Evolutionary conservation across 2,113 vertebrate species (phyloP).

Genomic region (Leucosticte australis): DNA sequence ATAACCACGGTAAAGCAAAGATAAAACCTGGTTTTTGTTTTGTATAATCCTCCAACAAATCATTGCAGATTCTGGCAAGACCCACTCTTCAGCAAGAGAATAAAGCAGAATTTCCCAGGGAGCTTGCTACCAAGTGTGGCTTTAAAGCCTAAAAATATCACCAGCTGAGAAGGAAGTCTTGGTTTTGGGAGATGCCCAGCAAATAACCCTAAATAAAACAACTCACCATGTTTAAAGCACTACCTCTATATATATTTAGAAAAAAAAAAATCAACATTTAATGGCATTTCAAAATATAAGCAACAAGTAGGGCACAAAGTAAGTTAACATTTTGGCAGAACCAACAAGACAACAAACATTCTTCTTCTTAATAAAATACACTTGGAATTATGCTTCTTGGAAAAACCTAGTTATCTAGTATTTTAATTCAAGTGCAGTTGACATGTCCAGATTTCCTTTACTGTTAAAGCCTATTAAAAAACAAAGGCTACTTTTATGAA

Average conservation of each 20-base stretch:
- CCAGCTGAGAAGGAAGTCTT: slow-evolving; percentile 19
- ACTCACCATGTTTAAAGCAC: neutral
- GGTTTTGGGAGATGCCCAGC: slow-evolving; percentile 3
- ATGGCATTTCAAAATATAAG: neutral
- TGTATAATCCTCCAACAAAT: neutral
- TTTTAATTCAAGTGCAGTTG: neutral
- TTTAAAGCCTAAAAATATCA: slow-evolving; percentile 41
- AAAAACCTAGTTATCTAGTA: neutral
- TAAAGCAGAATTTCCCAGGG: neutral
- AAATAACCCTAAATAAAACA: slow-evolving; percentile 21
- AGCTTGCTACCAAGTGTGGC: neutral
- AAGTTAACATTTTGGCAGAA: neutral
- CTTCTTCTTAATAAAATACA: neutral
- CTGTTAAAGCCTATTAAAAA: neutral
- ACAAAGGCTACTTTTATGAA: neutral
- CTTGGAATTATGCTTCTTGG: neutral
- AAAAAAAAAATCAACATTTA: neutral
- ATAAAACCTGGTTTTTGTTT: neutral
- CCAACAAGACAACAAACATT: neutral
- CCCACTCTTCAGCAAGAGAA: neutral
- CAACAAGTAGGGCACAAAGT: neutral
- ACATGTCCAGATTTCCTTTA: neutral
- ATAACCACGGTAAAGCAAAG: neutral
- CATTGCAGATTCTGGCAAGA: neutral
- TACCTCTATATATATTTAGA: neutral